phyloP scores from a whole-genome alignment of 2,113 vertebrate species.

The Crotophaga sulcirostris region DNA sequence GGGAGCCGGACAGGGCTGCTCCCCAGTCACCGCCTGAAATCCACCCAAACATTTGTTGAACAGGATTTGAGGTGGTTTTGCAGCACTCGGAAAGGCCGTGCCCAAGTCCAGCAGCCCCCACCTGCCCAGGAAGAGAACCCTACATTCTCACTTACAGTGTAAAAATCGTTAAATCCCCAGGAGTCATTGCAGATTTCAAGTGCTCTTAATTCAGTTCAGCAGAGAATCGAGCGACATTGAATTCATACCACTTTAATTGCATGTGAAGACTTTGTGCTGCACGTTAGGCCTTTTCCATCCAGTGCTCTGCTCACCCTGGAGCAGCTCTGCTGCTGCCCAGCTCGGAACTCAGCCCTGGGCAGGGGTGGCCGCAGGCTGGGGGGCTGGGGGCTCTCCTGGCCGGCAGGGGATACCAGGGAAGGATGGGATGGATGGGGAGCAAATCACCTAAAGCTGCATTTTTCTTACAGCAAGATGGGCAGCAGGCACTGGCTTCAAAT shows the following conservation, averaged over 20 bases:
- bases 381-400: background rate
- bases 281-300: background rate
- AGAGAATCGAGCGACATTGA: background rate
- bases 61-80: background rate
- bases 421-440: background rate
- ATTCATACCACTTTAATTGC: background rate
- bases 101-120: background rate
- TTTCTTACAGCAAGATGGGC: too few relatives aligned
- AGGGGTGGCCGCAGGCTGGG: too few relatives aligned
- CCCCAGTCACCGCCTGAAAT: background rate
- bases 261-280: background rate
- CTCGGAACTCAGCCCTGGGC: background rate
- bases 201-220: background rate
- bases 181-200: background rate
- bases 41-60: rapidly evolving
- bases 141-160: background rate
- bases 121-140: background rate
- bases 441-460: background rate
- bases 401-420: rapidly evolving
- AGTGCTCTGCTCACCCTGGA: rapidly evolving
- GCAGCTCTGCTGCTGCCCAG: background rate
- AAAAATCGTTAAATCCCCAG: background rate
- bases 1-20: background rate
- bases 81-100: rapidly evolving
- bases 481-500: too few relatives aligned